A percentile compares a stretch with the other conserved stretches of the same genome.
These are phyloP conservation scores for Thunnus albacares DNA, from an alignment of 2,797 vertebrate species.

Conservation along the genomic window DNA sequence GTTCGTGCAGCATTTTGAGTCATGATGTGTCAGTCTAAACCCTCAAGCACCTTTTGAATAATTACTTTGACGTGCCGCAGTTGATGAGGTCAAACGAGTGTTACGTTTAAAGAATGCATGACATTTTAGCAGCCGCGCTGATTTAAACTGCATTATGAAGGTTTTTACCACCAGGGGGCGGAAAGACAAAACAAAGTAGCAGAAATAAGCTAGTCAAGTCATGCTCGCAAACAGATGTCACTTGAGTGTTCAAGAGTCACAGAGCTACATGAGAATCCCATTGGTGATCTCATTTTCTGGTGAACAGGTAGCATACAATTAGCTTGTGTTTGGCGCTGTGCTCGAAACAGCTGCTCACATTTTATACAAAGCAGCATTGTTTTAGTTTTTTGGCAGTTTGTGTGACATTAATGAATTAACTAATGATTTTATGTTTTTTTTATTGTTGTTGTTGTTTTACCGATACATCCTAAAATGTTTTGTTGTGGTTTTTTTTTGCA, in stretches of 20 bases:
- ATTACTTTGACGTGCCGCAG: constrained; percentile 65
- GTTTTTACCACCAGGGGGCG: background rate
- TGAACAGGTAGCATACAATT: background rate
- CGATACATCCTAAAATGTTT: background rate
- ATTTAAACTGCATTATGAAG: background rate
- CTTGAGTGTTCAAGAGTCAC: background rate
- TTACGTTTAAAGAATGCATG: constrained; percentile 25
- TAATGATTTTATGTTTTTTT: no score
- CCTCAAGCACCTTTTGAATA: constrained; percentile 55
- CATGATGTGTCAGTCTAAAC: constrained; percentile 48
- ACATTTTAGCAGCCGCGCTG: constrained; percentile 2
- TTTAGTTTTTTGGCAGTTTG: background rate
- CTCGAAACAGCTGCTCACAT: background rate
- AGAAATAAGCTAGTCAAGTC: background rate
- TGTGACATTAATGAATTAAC: background rate
- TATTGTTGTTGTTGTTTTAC: background rate
- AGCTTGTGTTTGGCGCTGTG: background rate
- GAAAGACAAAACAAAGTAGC: background rate
- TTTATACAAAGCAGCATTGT: background rate
- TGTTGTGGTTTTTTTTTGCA: constrained; percentile 68
- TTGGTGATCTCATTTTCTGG: background rate
- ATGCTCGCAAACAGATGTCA: background rate
- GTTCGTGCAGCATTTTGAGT: constrained; percentile 30
- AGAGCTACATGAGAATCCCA: background rate
- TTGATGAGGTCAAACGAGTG: constrained; percentile 37